Evolutionary conservation across 2,113 vertebrate species (phyloP).

Genomic region (Corythornis madagascariensis): DNA sequence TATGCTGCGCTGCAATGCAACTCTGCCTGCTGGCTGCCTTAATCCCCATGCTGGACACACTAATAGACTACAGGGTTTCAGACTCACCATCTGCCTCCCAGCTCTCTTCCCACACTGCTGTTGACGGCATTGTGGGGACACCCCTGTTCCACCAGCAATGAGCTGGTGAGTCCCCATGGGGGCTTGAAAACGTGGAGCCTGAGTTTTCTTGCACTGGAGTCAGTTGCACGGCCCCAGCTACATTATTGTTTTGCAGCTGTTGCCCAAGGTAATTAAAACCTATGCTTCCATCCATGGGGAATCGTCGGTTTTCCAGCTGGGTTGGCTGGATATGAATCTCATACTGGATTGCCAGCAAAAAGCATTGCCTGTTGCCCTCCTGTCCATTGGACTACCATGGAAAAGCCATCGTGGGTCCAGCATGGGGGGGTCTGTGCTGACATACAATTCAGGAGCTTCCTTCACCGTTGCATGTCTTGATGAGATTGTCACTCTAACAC

Average conservation of each 20-base stretch:
- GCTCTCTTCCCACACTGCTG: conserved; percentile 51
- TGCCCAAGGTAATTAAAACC: conserved; percentile 39
- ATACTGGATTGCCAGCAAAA: conserved; percentile 16
- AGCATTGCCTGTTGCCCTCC: conserved; percentile 22
- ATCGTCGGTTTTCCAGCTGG: neutral
- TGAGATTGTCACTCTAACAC: neutral
- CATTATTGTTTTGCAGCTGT: conserved; percentile 16
- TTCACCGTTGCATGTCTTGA: neutral
- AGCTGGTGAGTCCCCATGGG: conserved; percentile 3
- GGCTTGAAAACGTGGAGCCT: conserved; percentile 20
- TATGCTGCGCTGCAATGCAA: conserved; percentile 44
- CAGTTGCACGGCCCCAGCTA: neutral
- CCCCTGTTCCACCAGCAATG: neutral
- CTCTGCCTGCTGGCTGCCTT: conserved; percentile 37
- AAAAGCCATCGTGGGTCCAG: neutral
- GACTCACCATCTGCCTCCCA: conserved; percentile 45
- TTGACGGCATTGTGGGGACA: neutral
- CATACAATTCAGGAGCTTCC: neutral
- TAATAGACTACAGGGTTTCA: neutral
- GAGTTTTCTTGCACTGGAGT: conserved; percentile 1
- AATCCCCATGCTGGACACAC: conserved; percentile 55
- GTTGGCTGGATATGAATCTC: neutral
- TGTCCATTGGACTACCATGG: conserved; percentile 16
- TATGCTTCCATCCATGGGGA: conserved; percentile 15
- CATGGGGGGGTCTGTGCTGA: neutral